Conservation (phyloP, 2,113 vertebrate species). For the Malurus alboscapulatus region DNA sequence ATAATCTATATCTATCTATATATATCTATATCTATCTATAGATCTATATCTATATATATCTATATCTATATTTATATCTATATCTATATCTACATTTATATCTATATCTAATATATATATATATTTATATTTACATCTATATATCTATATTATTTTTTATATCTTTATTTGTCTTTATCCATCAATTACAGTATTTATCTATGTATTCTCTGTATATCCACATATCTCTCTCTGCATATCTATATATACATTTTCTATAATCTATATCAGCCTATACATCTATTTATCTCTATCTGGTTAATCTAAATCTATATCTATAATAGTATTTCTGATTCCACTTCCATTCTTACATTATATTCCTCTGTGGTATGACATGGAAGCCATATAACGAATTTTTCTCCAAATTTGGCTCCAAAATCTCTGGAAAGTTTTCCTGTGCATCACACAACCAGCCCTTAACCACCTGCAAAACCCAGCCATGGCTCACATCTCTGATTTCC, state of each 20-base stretch:
- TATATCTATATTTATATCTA: neutral
- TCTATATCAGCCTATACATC: neutral
- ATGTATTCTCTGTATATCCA: neutral
- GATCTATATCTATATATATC: too few relatives aligned
- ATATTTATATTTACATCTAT: too few relatives aligned
- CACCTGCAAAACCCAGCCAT: neutral
- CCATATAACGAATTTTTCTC: neutral
- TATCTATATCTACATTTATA: too few relatives aligned
- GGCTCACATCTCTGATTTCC: neutral
- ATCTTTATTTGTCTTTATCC: neutral
- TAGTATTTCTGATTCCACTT: neutral
- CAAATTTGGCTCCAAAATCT: rapidly evolving
- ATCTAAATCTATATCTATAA: too few relatives aligned
- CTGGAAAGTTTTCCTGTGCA: neutral
- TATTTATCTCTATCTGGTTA: neutral
- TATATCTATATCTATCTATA: too few relatives aligned
- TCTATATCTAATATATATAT: too few relatives aligned
- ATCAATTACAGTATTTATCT: neutral
- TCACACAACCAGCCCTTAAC: too few relatives aligned
- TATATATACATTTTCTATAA: neutral
- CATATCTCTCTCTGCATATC: neutral
- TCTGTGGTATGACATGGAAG: neutral
- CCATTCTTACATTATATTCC: neutral
- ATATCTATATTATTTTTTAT: too few relatives aligned
- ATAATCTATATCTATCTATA: neutral